Base-by-base conservation (phyloP, 2,888 invertebrate species). In the Lucinisca nassula region DNA sequence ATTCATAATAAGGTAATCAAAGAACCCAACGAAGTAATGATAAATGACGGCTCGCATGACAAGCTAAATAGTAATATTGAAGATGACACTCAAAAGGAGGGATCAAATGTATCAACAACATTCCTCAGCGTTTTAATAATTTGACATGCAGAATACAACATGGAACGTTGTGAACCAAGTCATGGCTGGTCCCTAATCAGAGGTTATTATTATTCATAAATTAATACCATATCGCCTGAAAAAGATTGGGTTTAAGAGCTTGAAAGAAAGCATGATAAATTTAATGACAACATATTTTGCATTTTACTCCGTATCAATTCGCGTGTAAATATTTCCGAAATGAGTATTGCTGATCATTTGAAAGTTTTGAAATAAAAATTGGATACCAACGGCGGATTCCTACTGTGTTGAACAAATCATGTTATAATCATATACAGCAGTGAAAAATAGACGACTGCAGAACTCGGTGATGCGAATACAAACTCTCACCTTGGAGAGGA, bases 391-490 rank as follows among this genome's bases (percentile, higher is more conserved):
- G 37, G 84, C 35, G 84, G 30, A 55, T 67, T 79, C 84, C 58
- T 67, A 38, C 84, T 35, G 84, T 37, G 84, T 32, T 67, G 73
- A 84, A 84, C 84, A 84, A 83, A 84, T 79, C 79, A 58, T 35
- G 35, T 3, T 67, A 67, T 67, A 67, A 76, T 49, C 67, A 49
- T 75, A 75, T 58, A 75, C 67, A 32, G 82, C n/a, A 21, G 80
- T 38, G 27, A 73, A 80, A 73, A 80, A 35, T 73, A 38, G 58
- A 37, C 72, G 81, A 61, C 81, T 67, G 67, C 45, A 38, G 67
- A 40, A 67, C 30, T 49, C 67, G 49, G 35, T 45, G 75, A 82
- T 30, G 82, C 61, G 75, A 67, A 67, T 67, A 35, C 58, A 76
- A 67, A 75, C 75, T 82, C 49, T 82, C 37, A 82, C 82, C 82